Evolutionary conservation across 2,797 vertebrate species (phyloP).

Genomic region (Coccyzus lansbergi): DNA sequence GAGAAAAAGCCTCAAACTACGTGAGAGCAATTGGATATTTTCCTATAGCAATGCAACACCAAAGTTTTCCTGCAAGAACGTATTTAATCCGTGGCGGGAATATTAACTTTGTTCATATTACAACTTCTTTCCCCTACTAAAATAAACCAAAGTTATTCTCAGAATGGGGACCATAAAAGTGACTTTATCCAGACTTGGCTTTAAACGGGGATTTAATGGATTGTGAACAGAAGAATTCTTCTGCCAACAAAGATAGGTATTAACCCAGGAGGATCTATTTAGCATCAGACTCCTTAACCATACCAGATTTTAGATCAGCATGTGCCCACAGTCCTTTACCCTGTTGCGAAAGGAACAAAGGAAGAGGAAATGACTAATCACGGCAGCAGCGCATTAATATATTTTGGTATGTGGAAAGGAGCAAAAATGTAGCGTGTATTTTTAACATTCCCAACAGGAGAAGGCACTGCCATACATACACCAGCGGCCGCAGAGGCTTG

Average conservation of each 20-base stretch:
- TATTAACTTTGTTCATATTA: neutral
- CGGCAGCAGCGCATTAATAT: conserved; percentile 39
- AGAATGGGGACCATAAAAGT: neutral
- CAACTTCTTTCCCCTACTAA: neutral
- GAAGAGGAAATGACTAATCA: conserved; percentile 67
- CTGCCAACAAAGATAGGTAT: conserved; percentile 8
- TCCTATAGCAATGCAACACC: neutral
- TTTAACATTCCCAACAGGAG: conserved; percentile 46
- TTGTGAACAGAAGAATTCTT: neutral
- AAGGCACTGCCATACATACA: neutral
- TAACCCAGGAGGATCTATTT: neutral
- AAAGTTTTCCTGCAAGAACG: neutral
- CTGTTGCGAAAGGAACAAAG: conserved; percentile 39
- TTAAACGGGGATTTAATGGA: neutral
- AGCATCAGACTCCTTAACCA: neutral
- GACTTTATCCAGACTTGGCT: conserved; percentile 2
- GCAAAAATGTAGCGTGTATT: conserved; percentile 44
- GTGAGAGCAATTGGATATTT: neutral
- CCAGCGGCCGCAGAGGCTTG: rapidly evolving
- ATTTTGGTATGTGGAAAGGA: conserved; percentile 54
- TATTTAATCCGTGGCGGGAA: neutral
- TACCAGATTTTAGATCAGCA: neutral
- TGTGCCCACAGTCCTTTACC: neutral
- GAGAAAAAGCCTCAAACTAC: neutral
- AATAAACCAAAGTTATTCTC: neutral